Conservation (phyloP, 2,113 vertebrate genomes). For the Tympanuchus pallidicinctus region DNA sequence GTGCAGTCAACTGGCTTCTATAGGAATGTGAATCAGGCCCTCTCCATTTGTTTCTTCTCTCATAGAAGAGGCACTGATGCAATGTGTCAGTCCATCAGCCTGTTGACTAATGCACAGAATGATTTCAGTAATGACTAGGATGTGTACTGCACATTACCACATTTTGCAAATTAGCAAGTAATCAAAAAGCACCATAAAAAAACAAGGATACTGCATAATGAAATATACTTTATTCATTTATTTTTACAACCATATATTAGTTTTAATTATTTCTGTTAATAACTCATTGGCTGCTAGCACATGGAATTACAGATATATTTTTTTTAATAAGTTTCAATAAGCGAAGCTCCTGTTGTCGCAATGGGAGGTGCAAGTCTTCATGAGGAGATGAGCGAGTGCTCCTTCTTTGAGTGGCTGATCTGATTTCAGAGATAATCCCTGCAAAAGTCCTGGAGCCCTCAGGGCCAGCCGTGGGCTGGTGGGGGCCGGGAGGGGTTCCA, state of each 20-base stretch:
- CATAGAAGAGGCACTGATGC: not conserved
- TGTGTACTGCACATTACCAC: conserved; percentile 48
- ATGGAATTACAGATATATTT: not conserved
- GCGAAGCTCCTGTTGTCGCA: not conserved
- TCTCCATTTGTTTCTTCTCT: not conserved
- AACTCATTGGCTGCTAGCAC: not conserved
- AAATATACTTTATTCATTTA: conserved; percentile 59
- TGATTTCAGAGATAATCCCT: not conserved
- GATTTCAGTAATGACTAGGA: conserved; percentile 60
- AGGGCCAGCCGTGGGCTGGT: not conserved
- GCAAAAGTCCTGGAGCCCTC: not conserved
- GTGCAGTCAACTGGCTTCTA: not conserved
- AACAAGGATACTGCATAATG: conserved; percentile 60
- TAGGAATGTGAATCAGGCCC: not conserved
- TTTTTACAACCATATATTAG: conserved; percentile 56
- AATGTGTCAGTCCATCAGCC: conserved; percentile 46
- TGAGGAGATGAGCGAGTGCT: not conserved
- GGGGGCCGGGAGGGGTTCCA: not conserved
- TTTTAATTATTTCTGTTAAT: conserved; percentile 56
- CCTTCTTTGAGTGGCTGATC: not conserved
- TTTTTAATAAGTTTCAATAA: not conserved
- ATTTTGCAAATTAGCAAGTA: conserved; percentile 69
- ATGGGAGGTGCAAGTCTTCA: not conserved
- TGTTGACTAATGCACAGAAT: conserved; percentile 44
- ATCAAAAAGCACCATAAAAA: conserved; percentile 66